Evolutionary conservation across 2,797 vertebrate species (phyloP).

Genomic region (Enteromius anoplus): DNA sequence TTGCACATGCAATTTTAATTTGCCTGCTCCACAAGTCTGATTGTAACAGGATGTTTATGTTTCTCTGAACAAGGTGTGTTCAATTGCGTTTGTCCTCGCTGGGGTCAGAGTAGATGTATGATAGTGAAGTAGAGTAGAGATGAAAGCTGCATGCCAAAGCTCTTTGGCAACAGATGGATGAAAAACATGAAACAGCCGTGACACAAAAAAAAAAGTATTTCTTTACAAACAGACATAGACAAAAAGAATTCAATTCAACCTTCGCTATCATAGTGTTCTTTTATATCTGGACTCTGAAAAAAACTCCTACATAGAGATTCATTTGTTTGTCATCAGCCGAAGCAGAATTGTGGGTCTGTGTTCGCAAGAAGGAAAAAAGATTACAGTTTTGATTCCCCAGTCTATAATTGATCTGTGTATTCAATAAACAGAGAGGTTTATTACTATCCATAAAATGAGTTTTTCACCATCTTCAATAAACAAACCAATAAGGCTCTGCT

Average conservation of each 20-base stretch:
- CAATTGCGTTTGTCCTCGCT: slow-evolving; percentile 6
- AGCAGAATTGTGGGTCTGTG: slow-evolving; percentile 18
- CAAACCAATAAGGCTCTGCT: slow-evolving; percentile 41
- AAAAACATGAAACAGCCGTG: slow-evolving; percentile 37
- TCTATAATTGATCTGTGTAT: slow-evolving; percentile 53
- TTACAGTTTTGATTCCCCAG: slow-evolving; percentile 47
- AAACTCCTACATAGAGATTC: slow-evolving; percentile 35
- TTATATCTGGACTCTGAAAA: slow-evolving; percentile 23
- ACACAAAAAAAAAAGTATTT: background rate
- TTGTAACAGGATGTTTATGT: slow-evolving; percentile 11
- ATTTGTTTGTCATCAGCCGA: slow-evolving; percentile 39
- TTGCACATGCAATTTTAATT: background rate
- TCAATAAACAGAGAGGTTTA: slow-evolving; percentile 47
- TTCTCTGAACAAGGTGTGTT: slow-evolving; percentile 30
- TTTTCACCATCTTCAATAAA: slow-evolving; percentile 50
- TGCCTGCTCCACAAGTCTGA: slow-evolving; percentile 8
- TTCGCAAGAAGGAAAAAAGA: slow-evolving; percentile 28
- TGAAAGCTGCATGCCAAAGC: slow-evolving; percentile 39
- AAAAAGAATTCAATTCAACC: slow-evolving; percentile 41
- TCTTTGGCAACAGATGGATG: slow-evolving; percentile 33
- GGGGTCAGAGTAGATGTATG: slow-evolving; percentile 23
- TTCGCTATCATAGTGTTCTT: background rate
- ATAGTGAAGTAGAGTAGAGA: slow-evolving; percentile 32
- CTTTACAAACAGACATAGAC: slow-evolving; percentile 29
- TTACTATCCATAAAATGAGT: slow-evolving; percentile 47